phyloP scores from a whole-genome alignment of 2,888 invertebrate species.

The Gonocerus acuteangulatus region DNA sequence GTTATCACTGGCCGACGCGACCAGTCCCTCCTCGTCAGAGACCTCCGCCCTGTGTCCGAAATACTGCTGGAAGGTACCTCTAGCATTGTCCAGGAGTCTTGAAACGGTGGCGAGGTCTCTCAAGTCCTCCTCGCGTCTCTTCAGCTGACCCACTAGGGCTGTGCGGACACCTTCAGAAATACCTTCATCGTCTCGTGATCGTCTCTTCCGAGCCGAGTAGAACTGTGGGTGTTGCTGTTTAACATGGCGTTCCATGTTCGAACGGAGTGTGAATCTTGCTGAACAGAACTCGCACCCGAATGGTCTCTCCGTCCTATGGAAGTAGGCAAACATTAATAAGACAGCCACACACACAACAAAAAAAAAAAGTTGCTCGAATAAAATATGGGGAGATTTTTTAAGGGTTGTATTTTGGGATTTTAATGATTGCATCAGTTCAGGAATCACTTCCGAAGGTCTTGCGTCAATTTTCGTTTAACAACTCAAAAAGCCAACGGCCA shows the following conservation, averaged over 20 bases:
- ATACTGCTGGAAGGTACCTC: slow-evolving; percentile 55
- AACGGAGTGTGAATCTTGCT: slow-evolving; percentile 81
- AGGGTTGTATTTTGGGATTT: too few species aligned
- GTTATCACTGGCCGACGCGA: slow-evolving; percentile 73
- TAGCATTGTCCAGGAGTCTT: slow-evolving; percentile 63
- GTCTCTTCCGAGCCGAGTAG: slow-evolving; percentile 58
- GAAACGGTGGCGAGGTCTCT: slow-evolving; percentile 15
- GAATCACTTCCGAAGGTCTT: too few species aligned
- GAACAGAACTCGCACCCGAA: slow-evolving; percentile 87
- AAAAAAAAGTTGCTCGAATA: too few species aligned
- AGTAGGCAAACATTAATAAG: slow-evolving; percentile 38
- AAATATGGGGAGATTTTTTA: too few species aligned
- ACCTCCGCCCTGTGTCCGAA: slow-evolving; percentile 44
- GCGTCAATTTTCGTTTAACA: too few species aligned
- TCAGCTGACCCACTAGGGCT: slow-evolving; percentile 28
- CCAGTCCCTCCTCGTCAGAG: slow-evolving; percentile 70
- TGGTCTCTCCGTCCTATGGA: slow-evolving; percentile 74
- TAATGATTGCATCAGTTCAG: too few species aligned
- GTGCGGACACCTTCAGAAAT: neutral
- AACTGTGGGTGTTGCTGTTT: slow-evolving; percentile 89
- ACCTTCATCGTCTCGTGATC: slow-evolving; percentile 2
- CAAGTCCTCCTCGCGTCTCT: slow-evolving; percentile 31
- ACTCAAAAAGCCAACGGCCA: too few species aligned
- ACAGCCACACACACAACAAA: neutral
- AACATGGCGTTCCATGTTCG: slow-evolving; percentile 90